Conservation (phyloP, 2,113 vertebrate genomes). For the Lasiurus borealis region DNA sequence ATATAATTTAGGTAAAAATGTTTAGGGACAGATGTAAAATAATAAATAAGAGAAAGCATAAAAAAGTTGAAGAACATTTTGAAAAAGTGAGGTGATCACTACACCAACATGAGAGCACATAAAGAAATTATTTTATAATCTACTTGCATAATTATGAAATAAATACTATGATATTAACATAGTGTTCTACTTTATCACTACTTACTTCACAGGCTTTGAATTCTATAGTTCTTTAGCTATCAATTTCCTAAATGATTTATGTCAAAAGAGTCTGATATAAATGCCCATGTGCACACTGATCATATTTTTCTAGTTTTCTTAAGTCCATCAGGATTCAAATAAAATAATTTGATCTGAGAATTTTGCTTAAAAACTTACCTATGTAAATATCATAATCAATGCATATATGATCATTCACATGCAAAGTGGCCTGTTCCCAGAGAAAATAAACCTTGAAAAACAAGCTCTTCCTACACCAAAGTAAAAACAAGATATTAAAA, state of each 20-base stretch:
- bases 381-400: not conserved
- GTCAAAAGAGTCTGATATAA: not conserved
- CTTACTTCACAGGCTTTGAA: not conserved
- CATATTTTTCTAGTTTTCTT: not conserved
- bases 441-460: constrained; percentile 1
- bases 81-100: not conserved
- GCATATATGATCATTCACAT: not conserved
- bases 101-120: not conserved
- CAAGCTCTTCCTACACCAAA: not conserved
- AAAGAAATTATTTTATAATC: not conserved
- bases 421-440: not conserved
- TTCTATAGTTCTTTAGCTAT: not conserved
- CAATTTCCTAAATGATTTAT: not conserved
- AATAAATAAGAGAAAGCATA: not conserved
- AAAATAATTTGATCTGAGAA: not conserved
- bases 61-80: not conserved
- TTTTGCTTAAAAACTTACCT: not conserved
- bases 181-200: not conserved
- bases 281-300: not conserved
- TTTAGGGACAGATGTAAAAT: not conserved
- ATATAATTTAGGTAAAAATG: not conserved
- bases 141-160: not conserved
- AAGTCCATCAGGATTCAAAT: not conserved
- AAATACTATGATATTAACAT: not conserved
- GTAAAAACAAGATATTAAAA: not conserved